Conservation (phyloP, 2,888 invertebrate genomes). For the Acrobasis repandana region DNA sequence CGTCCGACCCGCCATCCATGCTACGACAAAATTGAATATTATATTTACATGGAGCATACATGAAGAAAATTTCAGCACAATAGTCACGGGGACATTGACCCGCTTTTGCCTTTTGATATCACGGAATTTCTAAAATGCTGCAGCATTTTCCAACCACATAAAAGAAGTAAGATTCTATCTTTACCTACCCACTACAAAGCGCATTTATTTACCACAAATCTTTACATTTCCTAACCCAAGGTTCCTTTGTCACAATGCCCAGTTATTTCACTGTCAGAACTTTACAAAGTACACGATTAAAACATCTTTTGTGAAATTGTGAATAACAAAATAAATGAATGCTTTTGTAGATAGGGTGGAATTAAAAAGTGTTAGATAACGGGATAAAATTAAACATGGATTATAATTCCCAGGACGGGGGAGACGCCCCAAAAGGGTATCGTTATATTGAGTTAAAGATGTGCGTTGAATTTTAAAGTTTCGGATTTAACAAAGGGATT, state of each 20-base stretch:
- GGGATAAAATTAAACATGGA: constrained; percentile 17
- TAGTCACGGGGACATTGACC: no score
- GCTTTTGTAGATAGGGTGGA: constrained; percentile 8
- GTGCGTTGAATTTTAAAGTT: constrained; percentile 19
- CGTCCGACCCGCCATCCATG: no score
- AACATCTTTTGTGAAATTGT: not conserved
- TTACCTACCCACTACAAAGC: no score
- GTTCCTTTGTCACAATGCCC: not conserved
- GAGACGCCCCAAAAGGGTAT: not conserved
- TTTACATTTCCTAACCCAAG: not conserved
- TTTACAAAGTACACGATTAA: constrained; percentile 5
- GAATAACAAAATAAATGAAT: not conserved
- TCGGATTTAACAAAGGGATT: constrained; percentile 14
- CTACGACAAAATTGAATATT: no score
- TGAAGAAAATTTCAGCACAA: no score
- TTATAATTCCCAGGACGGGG: constrained; percentile 7
- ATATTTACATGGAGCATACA: no score
- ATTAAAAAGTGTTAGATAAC: constrained; percentile 16
- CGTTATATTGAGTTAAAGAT: constrained; percentile 15
- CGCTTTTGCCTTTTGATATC: no score
- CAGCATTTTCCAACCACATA: no score
- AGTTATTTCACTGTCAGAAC: not conserved
- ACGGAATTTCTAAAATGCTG: no score
- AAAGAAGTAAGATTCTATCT: no score
- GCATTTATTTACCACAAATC: no score